phyloP scores from a whole-genome alignment of 2,888 invertebrate species.

The Heliconius sara region DNA sequence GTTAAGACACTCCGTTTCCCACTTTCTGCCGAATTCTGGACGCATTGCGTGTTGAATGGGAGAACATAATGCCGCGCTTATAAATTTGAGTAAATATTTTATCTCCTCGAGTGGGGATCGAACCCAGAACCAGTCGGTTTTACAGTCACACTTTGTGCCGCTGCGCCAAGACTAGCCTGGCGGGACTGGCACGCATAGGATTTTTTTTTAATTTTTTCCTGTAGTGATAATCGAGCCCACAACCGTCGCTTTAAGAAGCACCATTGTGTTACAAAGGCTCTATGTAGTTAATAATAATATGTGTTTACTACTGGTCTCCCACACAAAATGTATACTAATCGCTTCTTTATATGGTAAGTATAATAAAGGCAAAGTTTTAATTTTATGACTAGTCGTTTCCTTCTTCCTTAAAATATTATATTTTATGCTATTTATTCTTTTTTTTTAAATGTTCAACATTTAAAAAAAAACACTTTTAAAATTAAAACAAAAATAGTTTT shows the following conservation, averaged over 20 bases:
- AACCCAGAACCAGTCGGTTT: too few species aligned
- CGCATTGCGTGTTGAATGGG: too few species aligned
- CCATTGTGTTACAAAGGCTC: not conserved
- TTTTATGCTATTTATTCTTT: not conserved
- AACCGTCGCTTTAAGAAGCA: not conserved
- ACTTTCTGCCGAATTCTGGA: too few species aligned
- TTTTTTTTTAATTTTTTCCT: not conserved
- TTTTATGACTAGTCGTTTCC: not conserved
- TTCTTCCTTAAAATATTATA: not conserved
- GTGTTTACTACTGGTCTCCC: constrained; percentile 5
- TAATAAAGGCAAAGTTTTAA: constrained; percentile 3
- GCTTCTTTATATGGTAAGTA: not conserved
- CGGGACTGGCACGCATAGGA: too few species aligned
- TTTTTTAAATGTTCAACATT: not conserved
- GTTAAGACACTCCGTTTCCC: too few species aligned
- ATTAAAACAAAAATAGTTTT: too few species aligned
- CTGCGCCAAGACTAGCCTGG: too few species aligned
- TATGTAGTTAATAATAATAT: not conserved
- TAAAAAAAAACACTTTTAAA: too few species aligned
- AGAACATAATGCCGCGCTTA: too few species aligned
- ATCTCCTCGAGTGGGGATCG: too few species aligned
- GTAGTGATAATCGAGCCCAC: not conserved
- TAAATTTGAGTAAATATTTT: too few species aligned
- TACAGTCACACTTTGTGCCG: too few species aligned
- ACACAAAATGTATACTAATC: constrained; percentile 2